Base-by-base conservation (phyloP, 2,113 vertebrate species). In the Amphiprion ocellaris region DNA sequence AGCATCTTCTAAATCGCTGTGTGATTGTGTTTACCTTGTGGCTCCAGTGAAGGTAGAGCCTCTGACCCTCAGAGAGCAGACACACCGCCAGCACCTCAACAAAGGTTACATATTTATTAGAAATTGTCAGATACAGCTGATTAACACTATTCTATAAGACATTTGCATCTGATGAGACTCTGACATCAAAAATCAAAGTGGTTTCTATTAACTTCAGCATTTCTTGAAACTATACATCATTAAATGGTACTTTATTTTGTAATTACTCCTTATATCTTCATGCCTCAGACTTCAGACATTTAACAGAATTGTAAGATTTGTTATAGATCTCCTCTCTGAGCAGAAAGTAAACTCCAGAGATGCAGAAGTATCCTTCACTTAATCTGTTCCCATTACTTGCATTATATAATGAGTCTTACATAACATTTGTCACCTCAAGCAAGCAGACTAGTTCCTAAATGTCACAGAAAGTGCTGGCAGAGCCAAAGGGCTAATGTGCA, bases 31-130 rank as follows among this genome's bases (percentile, higher is more conserved):
- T 39, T 91, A 99, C 97, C 97, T 98, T 99, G 92, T 98, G 97
- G 85, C 92, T 94, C 92, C 94, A 96, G 92, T 97, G 96, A 12
- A 99, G 92, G 52, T 96, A 93, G 21, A 97, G 87, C 74, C 96
- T 93, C 81, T 97, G 96, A 14, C 96, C 95, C 89, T 97, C 96
- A 83, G 95, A 92, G 1, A 98, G 91, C 88, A 99, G 92, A 82
- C 97, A 97, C 83, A 96, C 75, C 0, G 95, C 96, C 39, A 98
- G 73, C 49, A 98, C 89, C 97, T 99, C 90, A 58, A 64, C 46
- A 85, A 21, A 54, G 5, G 49, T 15, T 0, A 67, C 0, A 37
- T n/a, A 52, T 67, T 70, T 14, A 41, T 55, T 6, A 33, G 4
- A 41, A 14, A 44, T 15, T 44, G 41, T 44, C 14, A 15, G 2